phyloP scores from a whole-genome alignment of 2,888 invertebrate species.

The Cheilosia scutellata region DNA sequence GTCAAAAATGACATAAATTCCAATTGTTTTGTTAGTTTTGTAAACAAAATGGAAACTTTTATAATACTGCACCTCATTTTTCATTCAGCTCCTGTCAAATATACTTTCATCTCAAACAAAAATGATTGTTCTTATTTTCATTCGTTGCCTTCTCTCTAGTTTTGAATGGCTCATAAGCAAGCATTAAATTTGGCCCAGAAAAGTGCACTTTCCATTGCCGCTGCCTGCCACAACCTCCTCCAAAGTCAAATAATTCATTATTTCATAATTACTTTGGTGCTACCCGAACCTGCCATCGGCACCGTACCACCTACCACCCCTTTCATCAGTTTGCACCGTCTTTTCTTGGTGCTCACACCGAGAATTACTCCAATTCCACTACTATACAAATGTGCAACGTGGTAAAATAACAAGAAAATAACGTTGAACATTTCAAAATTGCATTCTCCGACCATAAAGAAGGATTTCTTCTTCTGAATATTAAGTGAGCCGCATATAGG shows the following conservation, averaged over 20 bases:
- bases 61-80: conserved; percentile 48
- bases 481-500: conserved; percentile 62
- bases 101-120: conserved; percentile 40
- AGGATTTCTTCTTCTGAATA: conserved; percentile 68
- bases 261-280: conserved; percentile 62
- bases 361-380: conserved; percentile 57
- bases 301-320: neutral
- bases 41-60: neutral
- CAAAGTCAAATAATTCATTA: conserved; percentile 73
- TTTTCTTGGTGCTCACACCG: conserved; percentile 22
- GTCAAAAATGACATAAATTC: neutral
- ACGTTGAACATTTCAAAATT: conserved; percentile 72
- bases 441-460: conserved; percentile 70
- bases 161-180: conserved; percentile 44
- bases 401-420: conserved; percentile 64
- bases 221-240: conserved; percentile 38
- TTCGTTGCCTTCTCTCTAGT: conserved; percentile 8
- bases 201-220: conserved; percentile 24
- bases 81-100: conserved; percentile 47
- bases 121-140: conserved; percentile 38
- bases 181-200: conserved; percentile 62
- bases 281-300: neutral
- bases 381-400: conserved; percentile 68
- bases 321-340: conserved; percentile 1
- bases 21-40: neutral